Percentiles rank a stretch among this genome's conserved stretches.
These are phyloP conservation scores for Cotesia congregata DNA, from an alignment of 2,888 invertebrate species.

Conservation along the genomic window DNA sequence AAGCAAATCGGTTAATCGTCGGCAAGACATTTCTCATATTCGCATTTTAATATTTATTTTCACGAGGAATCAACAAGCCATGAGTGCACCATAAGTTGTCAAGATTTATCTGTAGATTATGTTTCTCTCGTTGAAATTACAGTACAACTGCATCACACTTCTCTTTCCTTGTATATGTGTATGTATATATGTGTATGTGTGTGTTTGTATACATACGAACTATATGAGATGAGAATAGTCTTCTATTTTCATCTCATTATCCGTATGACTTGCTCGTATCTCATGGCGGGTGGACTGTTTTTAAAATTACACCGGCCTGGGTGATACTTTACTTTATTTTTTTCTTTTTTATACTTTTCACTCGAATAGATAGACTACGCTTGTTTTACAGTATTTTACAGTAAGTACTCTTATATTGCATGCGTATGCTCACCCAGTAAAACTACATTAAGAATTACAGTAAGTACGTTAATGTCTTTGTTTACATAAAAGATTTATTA, in stretches of 20 bases:
- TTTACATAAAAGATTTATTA: slow-evolving; percentile 66
- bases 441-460: slow-evolving; percentile 48
- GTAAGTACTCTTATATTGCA: slow-evolving; percentile 27
- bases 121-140: slow-evolving; percentile 40
- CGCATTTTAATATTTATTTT: slow-evolving; percentile 28
- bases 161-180: not conserved
- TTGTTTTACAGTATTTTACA: slow-evolving; percentile 33
- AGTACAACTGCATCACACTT: slow-evolving; percentile 38
- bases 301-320: slow-evolving; percentile 40
- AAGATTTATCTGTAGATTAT: slow-evolving; percentile 41
- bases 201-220: not conserved
- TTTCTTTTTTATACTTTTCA: slow-evolving; percentile 33
- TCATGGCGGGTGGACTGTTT: slow-evolving; percentile 40
- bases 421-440: slow-evolving; percentile 26
- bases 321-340: slow-evolving; percentile 37
- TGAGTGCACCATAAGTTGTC: slow-evolving; percentile 23
- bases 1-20: slow-evolving; percentile 32
- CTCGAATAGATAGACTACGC: slow-evolving; percentile 40
- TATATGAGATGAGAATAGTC: slow-evolving; percentile 27
- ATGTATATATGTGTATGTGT: not conserved
- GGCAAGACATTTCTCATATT: slow-evolving; percentile 26
- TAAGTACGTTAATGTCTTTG: slow-evolving; percentile 57
- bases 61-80: slow-evolving; percentile 30
- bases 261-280: slow-evolving; percentile 39
- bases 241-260: slow-evolving; percentile 48